Conservation (phyloP, 1,140 invertebrate genomes). For the Drosophila mauritiana region DNA sequence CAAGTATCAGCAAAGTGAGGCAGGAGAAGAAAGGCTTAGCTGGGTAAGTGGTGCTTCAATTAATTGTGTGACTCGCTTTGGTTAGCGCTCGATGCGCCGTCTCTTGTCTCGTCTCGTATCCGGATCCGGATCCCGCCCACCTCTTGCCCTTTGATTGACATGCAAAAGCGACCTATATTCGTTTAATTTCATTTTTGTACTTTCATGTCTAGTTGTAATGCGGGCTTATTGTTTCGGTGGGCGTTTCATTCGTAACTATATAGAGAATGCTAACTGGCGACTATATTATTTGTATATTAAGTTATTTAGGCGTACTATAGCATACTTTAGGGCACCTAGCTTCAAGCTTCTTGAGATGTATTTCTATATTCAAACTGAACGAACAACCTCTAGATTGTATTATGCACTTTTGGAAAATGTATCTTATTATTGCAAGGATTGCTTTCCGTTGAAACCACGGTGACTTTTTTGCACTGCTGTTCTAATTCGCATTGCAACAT, state of each 20-base stretch:
- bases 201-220: not conserved
- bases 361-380: too few relatives aligned
- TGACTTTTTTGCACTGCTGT: constrained; percentile 19
- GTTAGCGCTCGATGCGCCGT: constrained; percentile 62
- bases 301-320: too few relatives aligned
- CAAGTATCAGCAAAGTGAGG: constrained; percentile 12
- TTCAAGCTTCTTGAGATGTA: too few relatives aligned
- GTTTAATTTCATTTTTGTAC: constrained; percentile 41
- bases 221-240: not conserved
- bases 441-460: not conserved
- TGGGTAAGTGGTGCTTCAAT: constrained; percentile 48
- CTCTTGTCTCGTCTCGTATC: constrained; percentile 27
- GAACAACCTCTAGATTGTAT: too few relatives aligned
- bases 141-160: constrained; percentile 53
- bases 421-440: not conserved
- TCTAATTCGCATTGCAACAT: constrained; percentile 56
- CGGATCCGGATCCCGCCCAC: not conserved
- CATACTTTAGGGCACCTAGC: not conserved
- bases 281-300: too few relatives aligned
- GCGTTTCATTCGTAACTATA: too few relatives aligned
- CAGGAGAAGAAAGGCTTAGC: constrained; percentile 1
- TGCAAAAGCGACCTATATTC: constrained; percentile 70
- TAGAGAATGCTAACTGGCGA: too few relatives aligned
- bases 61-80: constrained; percentile 68
- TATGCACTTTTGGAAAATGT: not conserved